Base-by-base conservation (phyloP, 2,797 vertebrate species). In the Bradypodion pumilum region DNA sequence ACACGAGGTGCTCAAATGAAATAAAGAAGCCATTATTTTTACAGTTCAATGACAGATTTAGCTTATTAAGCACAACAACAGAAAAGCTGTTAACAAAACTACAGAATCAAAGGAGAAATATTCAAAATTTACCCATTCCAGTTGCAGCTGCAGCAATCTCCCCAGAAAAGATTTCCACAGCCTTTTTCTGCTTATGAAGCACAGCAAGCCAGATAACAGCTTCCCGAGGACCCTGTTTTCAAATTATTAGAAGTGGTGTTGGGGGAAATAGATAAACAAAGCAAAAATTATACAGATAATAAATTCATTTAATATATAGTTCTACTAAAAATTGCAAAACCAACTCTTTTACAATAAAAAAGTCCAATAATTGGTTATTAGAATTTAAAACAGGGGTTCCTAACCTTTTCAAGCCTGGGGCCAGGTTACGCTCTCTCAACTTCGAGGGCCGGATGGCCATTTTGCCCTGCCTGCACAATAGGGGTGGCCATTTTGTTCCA, bases 191-290 rank as follows among this genome's bases (percentile, higher is more conserved):
- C 84, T 94, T 96, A 94, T 98, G 97, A 86, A 95, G 95, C 60
- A 96, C 96, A 68, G 96, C 96, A 94, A 98, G 92, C 97, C 97
- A 98, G 89, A 98, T 72, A 74, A 98, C 97, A 1, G 91, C 96
- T 93, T 98, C 96, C n/a, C 96, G 94, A 82, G 90, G 93, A 75
- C 89, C 93, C 96, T 98, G 89, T n/a, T 82, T 81, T 80, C 70
- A 80, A 79, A 86, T 6, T 52, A 77, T 66, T 56, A 59, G 15
- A 79, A 74, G 77, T 37, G 1, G n/a, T 88, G 19, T 19, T 37
- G 25, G 40, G 2, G 25, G 2, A 65, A 9, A 69, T 40, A 69
- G 69, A 65, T 78, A 32, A 78, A 78, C 19, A 65, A 7, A 59
- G 16, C 42, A 76, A 75, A 65, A 16, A 37, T n/a, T 75, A 56